A percentile compares a stretch with the other conserved stretches of the same genome.
Conservation (phyloP, 2,888 invertebrate species). For the Chamaedrilus cognettii region DNA sequence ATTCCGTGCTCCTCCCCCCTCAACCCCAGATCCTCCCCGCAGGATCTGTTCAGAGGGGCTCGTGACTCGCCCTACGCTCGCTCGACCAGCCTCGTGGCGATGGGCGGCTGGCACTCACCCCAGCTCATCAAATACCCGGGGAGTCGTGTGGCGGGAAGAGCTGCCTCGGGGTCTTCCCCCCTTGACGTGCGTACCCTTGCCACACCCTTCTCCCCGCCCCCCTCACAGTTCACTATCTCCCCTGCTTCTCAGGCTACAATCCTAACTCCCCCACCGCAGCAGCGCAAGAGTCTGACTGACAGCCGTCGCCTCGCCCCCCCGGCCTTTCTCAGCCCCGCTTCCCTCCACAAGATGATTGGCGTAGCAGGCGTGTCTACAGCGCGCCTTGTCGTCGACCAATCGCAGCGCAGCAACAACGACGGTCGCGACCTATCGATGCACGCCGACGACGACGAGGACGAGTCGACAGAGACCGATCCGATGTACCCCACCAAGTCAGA, state of each 20-base stretch:
- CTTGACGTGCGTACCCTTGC: background rate
- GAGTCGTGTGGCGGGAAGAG: background rate
- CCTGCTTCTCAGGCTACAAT: background rate
- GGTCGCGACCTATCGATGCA: background rate
- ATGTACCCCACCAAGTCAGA: too few relatives aligned
- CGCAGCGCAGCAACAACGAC: too few relatives aligned
- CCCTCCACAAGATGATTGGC: background rate
- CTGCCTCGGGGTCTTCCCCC: background rate
- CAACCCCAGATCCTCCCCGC: background rate
- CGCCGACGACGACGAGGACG: background rate
- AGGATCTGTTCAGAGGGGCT: background rate
- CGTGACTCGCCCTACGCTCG: background rate
- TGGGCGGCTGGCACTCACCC: background rate
- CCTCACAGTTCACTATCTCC: background rate
- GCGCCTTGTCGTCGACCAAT: background rate
- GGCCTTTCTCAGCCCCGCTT: too few relatives aligned
- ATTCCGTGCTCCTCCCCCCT: background rate
- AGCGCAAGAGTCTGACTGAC: background rate
- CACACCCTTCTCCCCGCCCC: slow-evolving; percentile 1
- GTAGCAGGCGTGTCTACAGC: background rate
- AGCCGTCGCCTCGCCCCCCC: background rate
- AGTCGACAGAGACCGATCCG: background rate
- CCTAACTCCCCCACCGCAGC: background rate
- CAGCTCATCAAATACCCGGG: too few relatives aligned
- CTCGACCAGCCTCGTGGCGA: background rate